phyloP scores from a whole-genome alignment of 1,140 invertebrate species.

The Steinernema feltiae region DNA sequence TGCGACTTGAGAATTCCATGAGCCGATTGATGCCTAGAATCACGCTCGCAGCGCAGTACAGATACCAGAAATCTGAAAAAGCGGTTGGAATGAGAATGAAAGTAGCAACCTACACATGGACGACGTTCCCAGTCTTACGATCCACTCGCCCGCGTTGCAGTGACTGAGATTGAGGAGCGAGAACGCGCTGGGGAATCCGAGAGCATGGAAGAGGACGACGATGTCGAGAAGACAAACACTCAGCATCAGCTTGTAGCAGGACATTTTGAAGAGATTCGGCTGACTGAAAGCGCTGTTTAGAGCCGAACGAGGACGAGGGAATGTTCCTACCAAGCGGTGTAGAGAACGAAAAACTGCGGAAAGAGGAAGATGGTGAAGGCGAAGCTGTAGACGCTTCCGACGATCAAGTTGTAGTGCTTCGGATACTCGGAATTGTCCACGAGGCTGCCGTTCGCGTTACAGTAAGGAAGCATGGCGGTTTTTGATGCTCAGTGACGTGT shows the following conservation, averaged over 20 bases:
- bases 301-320: too few species aligned
- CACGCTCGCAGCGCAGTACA: neutral
- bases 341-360: too few species aligned
- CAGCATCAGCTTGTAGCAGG: constrained; percentile 8
- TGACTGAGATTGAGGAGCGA: neutral
- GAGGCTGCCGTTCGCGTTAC: too few species aligned
- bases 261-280: neutral
- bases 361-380: too few species aligned
- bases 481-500: too few species aligned
- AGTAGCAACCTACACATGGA: neutral
- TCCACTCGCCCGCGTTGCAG: neutral
- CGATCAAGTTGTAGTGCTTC: too few species aligned
- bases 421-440: too few species aligned
- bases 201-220: neutral
- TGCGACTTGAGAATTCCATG: neutral
- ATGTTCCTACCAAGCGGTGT: too few species aligned
- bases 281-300: neutral
- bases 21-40: neutral
- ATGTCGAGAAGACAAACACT: neutral
- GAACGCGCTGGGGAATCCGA: neutral
- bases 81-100: neutral
- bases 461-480: too few species aligned
- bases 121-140: neutral
- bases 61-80: neutral
- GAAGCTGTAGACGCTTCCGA: too few species aligned